phyloP scores from a whole-genome alignment of 1,140 invertebrate genomes.

The Physella acuta region DNA sequence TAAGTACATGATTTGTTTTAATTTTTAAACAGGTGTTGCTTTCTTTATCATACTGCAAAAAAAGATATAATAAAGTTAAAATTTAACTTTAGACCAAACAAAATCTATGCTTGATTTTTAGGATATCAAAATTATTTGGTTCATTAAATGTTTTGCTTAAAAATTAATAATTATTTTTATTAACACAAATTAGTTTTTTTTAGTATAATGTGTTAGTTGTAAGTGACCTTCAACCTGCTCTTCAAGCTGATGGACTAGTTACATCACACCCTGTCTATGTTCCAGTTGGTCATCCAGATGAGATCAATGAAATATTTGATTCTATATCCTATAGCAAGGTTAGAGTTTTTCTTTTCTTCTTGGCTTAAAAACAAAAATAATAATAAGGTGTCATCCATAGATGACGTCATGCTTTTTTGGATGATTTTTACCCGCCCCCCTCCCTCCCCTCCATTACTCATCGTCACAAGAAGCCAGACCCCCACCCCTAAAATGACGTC shows the following conservation, averaged over 20 bases:
- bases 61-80: too few relatives aligned
- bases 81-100: conserved; percentile 1
- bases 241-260: conserved; percentile 79
- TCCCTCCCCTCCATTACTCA: too few relatives aligned
- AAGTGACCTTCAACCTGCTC: conserved; percentile 79
- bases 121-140: not conserved
- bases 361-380: not conserved
- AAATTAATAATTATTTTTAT: not conserved
- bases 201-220: conserved; percentile 74
- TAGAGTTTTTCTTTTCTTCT: too few relatives aligned
- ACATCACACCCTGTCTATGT: conserved; percentile 84
- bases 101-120: conserved; percentile 8
- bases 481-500: too few relatives aligned
- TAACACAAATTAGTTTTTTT: too few relatives aligned
- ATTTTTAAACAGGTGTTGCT: too few relatives aligned
- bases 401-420: too few relatives aligned
- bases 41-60: too few relatives aligned
- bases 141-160: not conserved
- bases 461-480: too few relatives aligned
- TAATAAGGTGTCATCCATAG: not conserved
- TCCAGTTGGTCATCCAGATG: conserved; percentile 81
- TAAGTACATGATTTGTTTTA: too few relatives aligned
- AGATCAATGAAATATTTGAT: conserved; percentile 93
- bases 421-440: too few relatives aligned
- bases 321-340: conserved; percentile 90